These are phyloP conservation scores for Clostera curtula DNA, from an alignment of 2,888 invertebrate genomes.

Conservation along the genomic window DNA sequence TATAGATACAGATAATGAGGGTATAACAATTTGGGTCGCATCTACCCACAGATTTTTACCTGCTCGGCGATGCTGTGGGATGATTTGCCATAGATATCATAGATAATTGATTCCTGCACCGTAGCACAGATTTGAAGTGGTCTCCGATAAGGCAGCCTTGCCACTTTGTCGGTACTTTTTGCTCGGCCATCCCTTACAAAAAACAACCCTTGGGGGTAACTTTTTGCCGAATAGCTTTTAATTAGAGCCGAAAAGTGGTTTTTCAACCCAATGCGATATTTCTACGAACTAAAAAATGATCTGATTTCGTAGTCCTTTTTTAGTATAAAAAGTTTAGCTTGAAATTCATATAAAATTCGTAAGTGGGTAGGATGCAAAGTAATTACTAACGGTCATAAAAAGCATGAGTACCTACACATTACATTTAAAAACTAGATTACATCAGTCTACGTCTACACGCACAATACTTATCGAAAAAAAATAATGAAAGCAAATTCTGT, in stretches of 20 bases:
- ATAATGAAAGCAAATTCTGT: too few relatives aligned
- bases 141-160: conserved; percentile 42
- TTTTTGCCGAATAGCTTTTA: conserved; percentile 63
- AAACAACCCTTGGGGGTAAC: conserved; percentile 51
- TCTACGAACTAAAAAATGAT: too few relatives aligned
- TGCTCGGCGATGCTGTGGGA: conserved; percentile 14
- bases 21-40: conserved; percentile 8
- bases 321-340: too few relatives aligned
- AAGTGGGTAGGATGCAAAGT: too few relatives aligned
- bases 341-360: too few relatives aligned
- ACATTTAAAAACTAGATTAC: too few relatives aligned
- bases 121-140: conserved; percentile 45
- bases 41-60: conserved; percentile 13
- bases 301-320: too few relatives aligned
- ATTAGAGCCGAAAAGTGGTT: conserved; percentile 46
- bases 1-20: conserved; percentile 3
- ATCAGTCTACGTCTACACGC: too few relatives aligned
- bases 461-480: too few relatives aligned
- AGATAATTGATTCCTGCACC: conserved; percentile 43
- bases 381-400: too few relatives aligned
- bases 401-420: too few relatives aligned
- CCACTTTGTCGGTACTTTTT: conserved; percentile 66
- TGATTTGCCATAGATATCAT: conserved; percentile 19
- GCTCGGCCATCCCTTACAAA: conserved; percentile 41
- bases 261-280: conserved; percentile 21